Base-by-base conservation (phyloP, 2,113 vertebrate genomes). In the Egretta garzetta region DNA sequence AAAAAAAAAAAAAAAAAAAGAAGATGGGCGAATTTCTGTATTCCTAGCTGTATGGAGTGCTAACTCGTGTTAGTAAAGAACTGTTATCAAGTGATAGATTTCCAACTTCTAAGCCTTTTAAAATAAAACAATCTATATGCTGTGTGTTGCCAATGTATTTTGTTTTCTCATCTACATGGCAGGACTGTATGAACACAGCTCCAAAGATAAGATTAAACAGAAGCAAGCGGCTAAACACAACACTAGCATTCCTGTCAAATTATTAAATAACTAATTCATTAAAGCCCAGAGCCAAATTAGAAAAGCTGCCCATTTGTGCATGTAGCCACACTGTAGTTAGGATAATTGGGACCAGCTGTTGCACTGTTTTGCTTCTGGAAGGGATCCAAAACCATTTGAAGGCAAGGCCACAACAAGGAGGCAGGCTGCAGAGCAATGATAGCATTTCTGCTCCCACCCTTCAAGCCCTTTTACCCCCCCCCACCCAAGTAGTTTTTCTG, bases 271-370 rank as follows among this genome's bases (percentile, higher is more conserved):
- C 95, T 95, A 96, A 95, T 94, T 96, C 93, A 90, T 98, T 96
- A 82, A 96, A 88, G 45, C 73, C 67, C 58, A 93, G 94, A 96
- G 94, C 67, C 89, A 95, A 92, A 93, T 96, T 63, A 66, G 83
- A 85, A 96, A 97, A 64, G 74, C 87, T 95, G 96, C 89, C 97
- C 92, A 88, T 97, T 97, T 97, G 90, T 95, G 83, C 92, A 50
- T 88, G 66, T 67, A 90, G 95, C 92, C 93, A 86, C 82, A 84
- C 77, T 97, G 90, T 93, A 98, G 96, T 98, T 97, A 88, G 89
- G 70, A 86, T 98, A 98, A 98, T 98, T 98, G 97, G 94, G 96
- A 98, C 96, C 98, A 98, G 98, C 98, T 99, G 98, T 94, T 98
- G 90, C 56, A 92, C 80, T 95, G 81, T 88, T 96, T 90, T 92